Evolutionary conservation across 2,888 invertebrate genomes (phyloP), one percentile per base, ranked within the genome.

Genomic region (Eulithis prunata): DNA sequence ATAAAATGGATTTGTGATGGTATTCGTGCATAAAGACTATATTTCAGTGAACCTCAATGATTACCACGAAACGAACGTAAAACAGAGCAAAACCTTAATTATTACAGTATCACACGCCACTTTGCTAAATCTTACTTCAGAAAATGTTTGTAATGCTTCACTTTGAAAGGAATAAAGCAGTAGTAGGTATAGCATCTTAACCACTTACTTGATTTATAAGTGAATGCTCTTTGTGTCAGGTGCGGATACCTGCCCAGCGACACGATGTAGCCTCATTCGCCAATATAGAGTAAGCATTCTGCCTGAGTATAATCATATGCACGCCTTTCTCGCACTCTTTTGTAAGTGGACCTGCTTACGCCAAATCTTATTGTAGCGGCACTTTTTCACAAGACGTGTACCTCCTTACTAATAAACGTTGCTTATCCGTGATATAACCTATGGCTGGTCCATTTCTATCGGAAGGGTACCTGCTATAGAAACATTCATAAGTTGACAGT

Each of bases 221-320:
- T 74, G 72, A 76, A 78, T 86, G 79, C 79, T 88, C 80, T 90
- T 79, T 89, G 79, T 91, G 87, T 85, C 91, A 91, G 91, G 86
- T 91, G 91, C 91, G 90, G 91, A 79, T 91, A 91, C 91, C 91
- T 90, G 90, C 91, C 91, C 78, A 89, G 86, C 84, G 91, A 91
- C 87, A 87, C 90, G 85, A 90, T 90, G 87, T 90, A 91, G 86
- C 90, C 90, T 81, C 90, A 90, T 88, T 90, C 91, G 83, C 90
- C 91, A 78, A 89, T 91, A 86, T 91, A 91, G 89, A 90, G 91
- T 91, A 91, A 91, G 91, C 90, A 90, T 88, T 82, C 72, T 76
- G 65, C 68, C 63, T 61, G 67, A 67, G 65, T 65, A 68, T 64
- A 21, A 57, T 46, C 69, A 54, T 71, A 69, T 70, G 71, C 77